Evolutionary conservation across 2,113 vertebrate species (phyloP), one percentile per base, ranked within the genome.

Genomic region (Lates calcarifer): DNA sequence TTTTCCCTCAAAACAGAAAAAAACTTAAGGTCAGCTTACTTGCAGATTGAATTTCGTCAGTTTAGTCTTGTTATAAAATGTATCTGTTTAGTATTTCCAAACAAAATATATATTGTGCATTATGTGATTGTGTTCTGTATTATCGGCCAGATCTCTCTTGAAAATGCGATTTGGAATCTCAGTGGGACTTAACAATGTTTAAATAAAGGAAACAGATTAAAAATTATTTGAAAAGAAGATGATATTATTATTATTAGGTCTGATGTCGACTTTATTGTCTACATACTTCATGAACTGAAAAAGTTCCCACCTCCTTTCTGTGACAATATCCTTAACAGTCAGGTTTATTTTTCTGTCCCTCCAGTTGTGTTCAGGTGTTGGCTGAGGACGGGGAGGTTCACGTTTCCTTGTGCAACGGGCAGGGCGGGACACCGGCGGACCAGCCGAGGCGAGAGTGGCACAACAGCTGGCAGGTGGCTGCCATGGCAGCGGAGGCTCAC

Each of bases 381-480:
- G 80, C 95, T 37, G 87, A 95, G 45, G 87, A 92, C 0, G 98
- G 98, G 28, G 96, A 99, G 75, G 62, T 99, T 26, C 96, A 97
- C 0, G 94, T 99, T 67, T 94, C 96, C 35, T 90, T 99, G 58
- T 99, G 98, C 88, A 97, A 92, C 18, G 97, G 98, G 15, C 98
- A 99, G 89, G 98, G 98, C 1, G 98, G 98, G 3, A 99, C 98
- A 5, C 97, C 96, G 4, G 96, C 82, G 1, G 98, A 99, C 85
- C 95, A 92, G 20, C 97, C 96, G 0, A 87, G 79, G 86, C 96
- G 98, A 78, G 97, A 97, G 74, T 98, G 98, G 97, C 97, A 99
- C 91, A 98, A 99, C 94, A 99, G 98, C 90, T 99, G 98, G 98
- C 98, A 99, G 90, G 94, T 96, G 17, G 96, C 95, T 77, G 95